Evolutionary conservation across 2,888 invertebrate genomes (phyloP).

Genomic region (Amphipyra tragopoginis): DNA sequence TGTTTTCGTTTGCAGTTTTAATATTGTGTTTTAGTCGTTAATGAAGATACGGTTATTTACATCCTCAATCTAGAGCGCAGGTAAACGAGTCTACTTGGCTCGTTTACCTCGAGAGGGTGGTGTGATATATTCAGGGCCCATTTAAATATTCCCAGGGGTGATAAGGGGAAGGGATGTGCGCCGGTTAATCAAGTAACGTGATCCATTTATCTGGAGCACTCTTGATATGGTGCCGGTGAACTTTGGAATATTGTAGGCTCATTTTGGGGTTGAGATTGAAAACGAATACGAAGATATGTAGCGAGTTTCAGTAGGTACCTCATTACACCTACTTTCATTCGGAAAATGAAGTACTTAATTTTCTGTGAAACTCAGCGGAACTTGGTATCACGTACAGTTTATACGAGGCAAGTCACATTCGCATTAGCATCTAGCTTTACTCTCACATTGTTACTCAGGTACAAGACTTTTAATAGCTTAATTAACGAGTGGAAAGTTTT

Average conservation of each 20-base stretch:
- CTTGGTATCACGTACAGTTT: slow-evolving; percentile 14
- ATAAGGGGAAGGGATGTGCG: slow-evolving; percentile 87
- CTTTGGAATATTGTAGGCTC: slow-evolving; percentile 85
- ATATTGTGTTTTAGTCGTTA: slow-evolving; percentile 69
- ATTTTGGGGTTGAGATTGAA: slow-evolving; percentile 77
- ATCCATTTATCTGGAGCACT: slow-evolving; percentile 89
- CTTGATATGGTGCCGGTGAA: slow-evolving; percentile 86
- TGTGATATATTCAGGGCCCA: slow-evolving; percentile 88
- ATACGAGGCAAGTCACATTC: slow-evolving; percentile 36
- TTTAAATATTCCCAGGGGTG: slow-evolving; percentile 89
- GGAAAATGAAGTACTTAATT: not conserved
- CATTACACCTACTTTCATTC: not conserved
- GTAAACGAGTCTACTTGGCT: slow-evolving; percentile 79
- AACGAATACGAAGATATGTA: slow-evolving; percentile 22
- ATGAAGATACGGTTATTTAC: slow-evolving; percentile 83
- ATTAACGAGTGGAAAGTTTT: slow-evolving; percentile 58
- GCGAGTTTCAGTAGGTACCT: slow-evolving; percentile 1
- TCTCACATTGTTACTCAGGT: slow-evolving; percentile 49
- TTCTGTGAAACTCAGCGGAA: slow-evolving; percentile 9
- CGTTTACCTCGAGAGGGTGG: slow-evolving; percentile 82
- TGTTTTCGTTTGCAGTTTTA: slow-evolving; percentile 62
- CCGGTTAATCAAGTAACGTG: slow-evolving; percentile 90
- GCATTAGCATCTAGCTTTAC: slow-evolving; percentile 43
- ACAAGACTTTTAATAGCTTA: slow-evolving; percentile 58
- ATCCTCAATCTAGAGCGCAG: slow-evolving; percentile 82